A percentile compares a stretch with the other conserved stretches of the same genome.
Conservation (phyloP, 2,888 invertebrate genomes). For the Pseudanteris insignis region DNA sequence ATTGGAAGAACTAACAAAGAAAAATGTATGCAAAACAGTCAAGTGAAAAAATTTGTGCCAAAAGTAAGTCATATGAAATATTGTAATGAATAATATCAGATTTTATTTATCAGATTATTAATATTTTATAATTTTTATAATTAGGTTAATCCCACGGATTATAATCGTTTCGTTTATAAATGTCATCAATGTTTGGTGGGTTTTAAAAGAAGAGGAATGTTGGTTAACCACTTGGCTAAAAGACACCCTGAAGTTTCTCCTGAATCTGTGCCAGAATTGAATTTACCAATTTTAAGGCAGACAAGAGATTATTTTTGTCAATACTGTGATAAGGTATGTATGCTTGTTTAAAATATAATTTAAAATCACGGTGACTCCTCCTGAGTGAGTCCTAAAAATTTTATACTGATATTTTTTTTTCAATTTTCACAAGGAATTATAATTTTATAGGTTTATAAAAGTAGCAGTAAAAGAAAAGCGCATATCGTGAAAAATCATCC, state of each 20-base stretch:
- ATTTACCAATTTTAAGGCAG: conserved; percentile 79
- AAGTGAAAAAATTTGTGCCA: conserved; percentile 70
- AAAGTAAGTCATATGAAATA: no score
- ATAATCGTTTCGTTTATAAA: conserved; percentile 78
- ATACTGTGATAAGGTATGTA: conserved; percentile 82
- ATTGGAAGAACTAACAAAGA: conserved; percentile 62
- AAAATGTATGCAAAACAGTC: conserved; percentile 53
- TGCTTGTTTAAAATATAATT: neutral
- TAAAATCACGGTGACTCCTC: no score
- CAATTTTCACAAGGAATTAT: no score
- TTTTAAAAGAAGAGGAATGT: conserved; percentile 85
- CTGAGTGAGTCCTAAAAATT: no score
- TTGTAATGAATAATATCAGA: no score
- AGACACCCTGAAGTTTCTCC: conserved; percentile 75
- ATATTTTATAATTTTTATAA: neutral
- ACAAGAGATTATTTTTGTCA: conserved; percentile 85
- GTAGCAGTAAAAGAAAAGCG: conserved; percentile 83
- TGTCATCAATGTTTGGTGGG: conserved; percentile 80
- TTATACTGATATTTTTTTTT: no score
- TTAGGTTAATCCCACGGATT: conserved; percentile 71
- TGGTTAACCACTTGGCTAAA: conserved; percentile 86
- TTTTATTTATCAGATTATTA: no score
- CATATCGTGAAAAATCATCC: conserved; percentile 87
- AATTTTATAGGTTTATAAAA: conserved; percentile 74
- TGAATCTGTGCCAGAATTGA: conserved; percentile 77